phyloP scores from a whole-genome alignment of 2,797 vertebrate species.

The Menidia menidia region DNA sequence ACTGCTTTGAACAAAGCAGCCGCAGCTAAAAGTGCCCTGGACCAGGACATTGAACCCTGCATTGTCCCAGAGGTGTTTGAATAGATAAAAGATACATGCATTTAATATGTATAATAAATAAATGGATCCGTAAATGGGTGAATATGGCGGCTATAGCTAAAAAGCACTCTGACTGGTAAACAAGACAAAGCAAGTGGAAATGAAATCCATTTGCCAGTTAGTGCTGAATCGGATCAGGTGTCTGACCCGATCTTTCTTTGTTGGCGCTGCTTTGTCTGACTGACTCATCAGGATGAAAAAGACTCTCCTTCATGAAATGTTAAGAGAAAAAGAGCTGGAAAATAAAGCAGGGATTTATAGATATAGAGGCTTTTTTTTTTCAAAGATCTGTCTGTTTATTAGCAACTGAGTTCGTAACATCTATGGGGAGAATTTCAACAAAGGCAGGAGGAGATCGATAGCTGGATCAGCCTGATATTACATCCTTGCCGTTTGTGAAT shows the following conservation, averaged over 20 bases:
- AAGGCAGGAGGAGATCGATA: too few species aligned
- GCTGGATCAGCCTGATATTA: too few species aligned
- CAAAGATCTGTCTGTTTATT: background rate
- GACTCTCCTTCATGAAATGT: background rate
- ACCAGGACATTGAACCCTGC: background rate
- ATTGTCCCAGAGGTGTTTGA: conserved; percentile 2
- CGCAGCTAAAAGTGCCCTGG: background rate
- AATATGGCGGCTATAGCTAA: background rate
- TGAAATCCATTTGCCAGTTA: background rate
- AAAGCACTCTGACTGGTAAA: background rate
- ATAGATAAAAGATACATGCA: background rate
- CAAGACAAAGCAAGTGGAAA: background rate
- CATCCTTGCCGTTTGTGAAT: too few species aligned
- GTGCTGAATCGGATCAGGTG: background rate
- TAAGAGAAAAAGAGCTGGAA: background rate
- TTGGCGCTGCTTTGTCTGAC: background rate
- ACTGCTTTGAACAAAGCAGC: background rate
- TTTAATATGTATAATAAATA: background rate
- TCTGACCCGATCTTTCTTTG: background rate
- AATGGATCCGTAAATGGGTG: background rate
- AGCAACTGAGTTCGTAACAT: too few species aligned
- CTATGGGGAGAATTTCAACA: too few species aligned
- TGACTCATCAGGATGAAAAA: conserved; percentile 2
- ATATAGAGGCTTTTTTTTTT: background rate
- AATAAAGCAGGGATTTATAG: background rate